Percentiles rank a stretch among this genome's conserved stretches.
phyloP scores from a whole-genome alignment of 1,140 invertebrate species.

The Laupala kohalensis region DNA sequence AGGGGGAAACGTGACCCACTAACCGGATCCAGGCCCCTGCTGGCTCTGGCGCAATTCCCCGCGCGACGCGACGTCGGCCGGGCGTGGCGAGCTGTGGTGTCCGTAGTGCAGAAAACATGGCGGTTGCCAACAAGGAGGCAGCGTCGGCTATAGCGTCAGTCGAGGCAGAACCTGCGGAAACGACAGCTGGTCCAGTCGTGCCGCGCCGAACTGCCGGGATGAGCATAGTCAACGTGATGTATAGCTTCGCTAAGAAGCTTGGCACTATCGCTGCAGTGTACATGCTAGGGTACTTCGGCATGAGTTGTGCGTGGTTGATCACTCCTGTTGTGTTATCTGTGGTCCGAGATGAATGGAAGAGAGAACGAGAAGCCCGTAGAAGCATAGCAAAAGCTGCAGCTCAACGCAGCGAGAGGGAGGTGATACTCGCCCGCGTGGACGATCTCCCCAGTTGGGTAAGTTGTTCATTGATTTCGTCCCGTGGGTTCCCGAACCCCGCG shows the following conservation, averaged over 20 bases:
- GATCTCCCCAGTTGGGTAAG: constrained; percentile 85
- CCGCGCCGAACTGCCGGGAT: constrained; percentile 6
- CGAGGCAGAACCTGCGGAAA: not conserved
- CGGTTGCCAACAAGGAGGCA: not conserved
- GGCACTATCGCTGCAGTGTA: constrained; percentile 56
- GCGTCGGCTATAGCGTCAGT: not conserved
- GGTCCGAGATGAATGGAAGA: constrained; percentile 63
- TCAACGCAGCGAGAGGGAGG: constrained; percentile 67
- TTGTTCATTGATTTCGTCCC: not conserved
- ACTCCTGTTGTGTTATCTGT: constrained; percentile 66
- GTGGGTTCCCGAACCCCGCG: too few relatives aligned
- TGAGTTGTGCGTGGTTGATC: constrained; percentile 76
- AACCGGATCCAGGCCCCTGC: not conserved
- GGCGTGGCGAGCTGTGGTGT: not conserved
- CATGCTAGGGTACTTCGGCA: constrained; percentile 71
- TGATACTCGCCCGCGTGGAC: constrained; percentile 69
- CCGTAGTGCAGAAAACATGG: not conserved
- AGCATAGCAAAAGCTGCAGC: constrained; percentile 67
- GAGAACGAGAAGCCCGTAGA: constrained; percentile 57
- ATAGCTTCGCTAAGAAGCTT: constrained; percentile 22
- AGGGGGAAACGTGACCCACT: not conserved
- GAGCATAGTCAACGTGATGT: constrained; percentile 8
- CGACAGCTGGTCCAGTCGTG: not conserved
- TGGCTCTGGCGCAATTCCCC: not conserved
- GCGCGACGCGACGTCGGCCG: not conserved